phyloP scores from a whole-genome alignment of 2,888 invertebrate genomes.

The Eupithecia exiguata region DNA sequence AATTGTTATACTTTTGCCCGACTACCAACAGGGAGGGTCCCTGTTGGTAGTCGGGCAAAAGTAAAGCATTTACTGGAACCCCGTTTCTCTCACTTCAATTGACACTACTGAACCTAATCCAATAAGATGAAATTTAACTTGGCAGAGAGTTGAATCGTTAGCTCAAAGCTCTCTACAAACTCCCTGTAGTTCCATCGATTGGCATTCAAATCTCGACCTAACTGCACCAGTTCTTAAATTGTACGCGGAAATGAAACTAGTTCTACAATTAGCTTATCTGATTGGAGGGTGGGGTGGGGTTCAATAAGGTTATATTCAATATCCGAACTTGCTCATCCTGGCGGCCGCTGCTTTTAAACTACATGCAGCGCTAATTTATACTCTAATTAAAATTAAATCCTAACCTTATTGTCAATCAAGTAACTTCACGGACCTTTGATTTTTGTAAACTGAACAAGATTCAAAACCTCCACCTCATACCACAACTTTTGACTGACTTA shows the following conservation, averaged over 20 bases:
- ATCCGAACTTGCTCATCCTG: slow-evolving; percentile 17
- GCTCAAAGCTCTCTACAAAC: slow-evolving; percentile 17
- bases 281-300: slow-evolving; percentile 41
- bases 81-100: background rate
- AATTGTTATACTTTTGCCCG: no score
- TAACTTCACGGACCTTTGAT: background rate
- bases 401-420: background rate
- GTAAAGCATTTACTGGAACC: background rate
- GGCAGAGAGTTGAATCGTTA: slow-evolving; percentile 16
- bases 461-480: background rate
- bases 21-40: no score
- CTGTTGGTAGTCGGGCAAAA: no score
- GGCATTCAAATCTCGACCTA: slow-evolving; percentile 31
- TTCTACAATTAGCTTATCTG: slow-evolving; percentile 40
- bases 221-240: slow-evolving; percentile 28
- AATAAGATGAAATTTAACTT: slow-evolving; percentile 25
- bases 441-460: background rate
- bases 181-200: slow-evolving; percentile 22
- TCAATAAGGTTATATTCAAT: slow-evolving; percentile 34
- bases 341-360: background rate
- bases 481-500: background rate
- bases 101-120: slow-evolving; percentile 13
- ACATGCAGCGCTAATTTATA: no score
- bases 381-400: no score
- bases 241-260: slow-evolving; percentile 32